These are phyloP conservation scores for Centroberyx gerrardi DNA, from an alignment of 2,797 vertebrate genomes.

Conservation along the genomic window DNA sequence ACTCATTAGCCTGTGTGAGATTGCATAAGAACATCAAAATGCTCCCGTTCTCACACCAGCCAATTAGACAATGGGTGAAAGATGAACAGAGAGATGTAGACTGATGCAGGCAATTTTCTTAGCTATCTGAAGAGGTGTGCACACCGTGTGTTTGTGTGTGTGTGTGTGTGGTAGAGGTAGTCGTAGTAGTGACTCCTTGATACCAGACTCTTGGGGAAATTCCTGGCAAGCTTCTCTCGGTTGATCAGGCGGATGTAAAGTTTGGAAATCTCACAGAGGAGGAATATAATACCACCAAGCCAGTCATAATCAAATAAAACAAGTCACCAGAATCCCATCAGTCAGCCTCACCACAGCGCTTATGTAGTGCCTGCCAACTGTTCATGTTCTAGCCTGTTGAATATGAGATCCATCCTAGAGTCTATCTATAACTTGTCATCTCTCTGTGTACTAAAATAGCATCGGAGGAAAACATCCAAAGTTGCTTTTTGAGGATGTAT, in stretches of 20 bases:
- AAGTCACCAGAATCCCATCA: constrained; percentile 19
- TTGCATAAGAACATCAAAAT: constrained; percentile 63
- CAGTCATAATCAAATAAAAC: constrained; percentile 44
- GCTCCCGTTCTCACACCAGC: constrained; percentile 33
- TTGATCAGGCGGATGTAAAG: constrained; percentile 53
- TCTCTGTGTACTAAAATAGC: constrained; percentile 18
- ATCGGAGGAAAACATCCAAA: background rate
- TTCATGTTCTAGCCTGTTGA: constrained; percentile 40
- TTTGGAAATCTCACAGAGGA: constrained; percentile 42
- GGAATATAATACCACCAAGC: constrained; percentile 27
- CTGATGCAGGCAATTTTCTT: background rate
- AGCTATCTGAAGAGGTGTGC: constrained; percentile 3
- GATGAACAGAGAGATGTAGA: constrained; percentile 4
- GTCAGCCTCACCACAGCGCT: constrained; percentile 12
- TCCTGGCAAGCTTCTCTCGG: constrained; percentile 40
- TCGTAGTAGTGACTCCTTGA: constrained; percentile 26
- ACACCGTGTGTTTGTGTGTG: background rate
- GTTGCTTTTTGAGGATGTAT: background rate
- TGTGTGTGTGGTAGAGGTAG: background rate
- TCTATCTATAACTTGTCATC: constrained; percentile 8
- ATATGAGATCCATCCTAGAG: constrained; percentile 21
- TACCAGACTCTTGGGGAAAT: constrained; percentile 29
- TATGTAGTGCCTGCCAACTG: constrained; percentile 49
- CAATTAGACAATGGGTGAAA: constrained; percentile 53
- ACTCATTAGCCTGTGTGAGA: constrained; percentile 65